These are phyloP conservation scores for Leucophora obtusa DNA, from an alignment of 2,888 invertebrate genomes.

Conservation along the genomic window DNA sequence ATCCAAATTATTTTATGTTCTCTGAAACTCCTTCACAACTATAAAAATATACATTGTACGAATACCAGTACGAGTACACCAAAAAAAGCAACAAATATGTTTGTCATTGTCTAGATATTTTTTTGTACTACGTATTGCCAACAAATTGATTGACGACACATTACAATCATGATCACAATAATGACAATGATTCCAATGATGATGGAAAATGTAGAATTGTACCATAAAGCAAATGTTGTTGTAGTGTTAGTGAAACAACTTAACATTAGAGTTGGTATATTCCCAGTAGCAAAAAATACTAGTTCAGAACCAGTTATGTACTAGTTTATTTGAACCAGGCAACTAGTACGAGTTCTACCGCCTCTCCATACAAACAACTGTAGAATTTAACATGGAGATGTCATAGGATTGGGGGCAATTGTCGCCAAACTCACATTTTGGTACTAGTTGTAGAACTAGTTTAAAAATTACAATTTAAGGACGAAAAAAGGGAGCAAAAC, in stretches of 20 bases:
- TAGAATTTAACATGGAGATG: too few species aligned
- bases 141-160: slow-evolving; percentile 60
- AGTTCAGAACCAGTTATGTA: too few species aligned
- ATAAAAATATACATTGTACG: background rate
- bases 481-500: too few species aligned
- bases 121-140: background rate
- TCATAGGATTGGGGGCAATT: too few species aligned
- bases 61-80: too few species aligned
- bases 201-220: background rate
- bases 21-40: background rate
- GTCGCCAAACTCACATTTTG: too few species aligned
- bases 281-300: too few species aligned
- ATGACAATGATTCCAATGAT: background rate
- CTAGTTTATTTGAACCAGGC: too few species aligned
- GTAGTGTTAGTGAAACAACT: background rate
- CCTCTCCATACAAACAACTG: too few species aligned
- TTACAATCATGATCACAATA: slow-evolving; percentile 45
- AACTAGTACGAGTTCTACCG: too few species aligned
- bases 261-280: background rate
- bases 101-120: slow-evolving; percentile 5
- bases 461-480: too few species aligned
- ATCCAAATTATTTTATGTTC: background rate
- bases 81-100: background rate
- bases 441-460: too few species aligned
- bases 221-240: background rate